A percentile compares a stretch with the other conserved stretches of the same genome.
Conservation (phyloP, 2,888 invertebrate species). For the Acanthosoma haemorrhoidale region DNA sequence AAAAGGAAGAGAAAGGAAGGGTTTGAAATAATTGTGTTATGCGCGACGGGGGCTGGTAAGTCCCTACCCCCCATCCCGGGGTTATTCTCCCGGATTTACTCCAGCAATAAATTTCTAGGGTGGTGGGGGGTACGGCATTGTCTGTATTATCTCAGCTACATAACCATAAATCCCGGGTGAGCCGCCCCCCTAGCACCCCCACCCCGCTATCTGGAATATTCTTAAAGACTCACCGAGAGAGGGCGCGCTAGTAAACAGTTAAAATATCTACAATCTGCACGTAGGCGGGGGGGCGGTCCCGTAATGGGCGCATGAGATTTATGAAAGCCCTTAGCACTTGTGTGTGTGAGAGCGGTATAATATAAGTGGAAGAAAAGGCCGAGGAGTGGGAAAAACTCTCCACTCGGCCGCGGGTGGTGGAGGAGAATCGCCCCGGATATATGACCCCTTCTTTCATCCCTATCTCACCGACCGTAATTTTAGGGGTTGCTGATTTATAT, state of each 20-base stretch:
- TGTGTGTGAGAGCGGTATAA: slow-evolving; percentile 5
- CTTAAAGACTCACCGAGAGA: slow-evolving; percentile 18
- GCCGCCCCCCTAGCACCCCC: slow-evolving; percentile 29
- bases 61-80: slow-evolving; percentile 18
- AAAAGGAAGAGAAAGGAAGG: neutral
- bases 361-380: neutral
- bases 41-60: neutral
- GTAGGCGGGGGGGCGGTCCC: slow-evolving; percentile 56
- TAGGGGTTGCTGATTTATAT: slow-evolving; percentile 35
- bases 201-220: slow-evolving; percentile 29
- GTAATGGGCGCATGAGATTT: slow-evolving; percentile 58
- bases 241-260: slow-evolving; percentile 35
- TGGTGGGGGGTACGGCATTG: slow-evolving; percentile 23
- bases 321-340: slow-evolving; percentile 66
- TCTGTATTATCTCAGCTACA: slow-evolving; percentile 40
- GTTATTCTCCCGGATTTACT: slow-evolving; percentile 9
- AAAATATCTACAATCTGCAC: slow-evolving; percentile 41
- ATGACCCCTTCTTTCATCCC: slow-evolving; percentile 38
- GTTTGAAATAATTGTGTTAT: slow-evolving; percentile 28
- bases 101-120: slow-evolving; percentile 14
- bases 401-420: slow-evolving; percentile 43
- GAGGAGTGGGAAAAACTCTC: slow-evolving; percentile 42
- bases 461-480: slow-evolving; percentile 38
- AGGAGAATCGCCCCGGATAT: slow-evolving; percentile 30
- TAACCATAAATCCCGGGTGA: slow-evolving; percentile 39